These are phyloP conservation scores for Psilanteris sp. DNA, from an alignment of 1,140 invertebrate species.

Conservation along the genomic window DNA sequence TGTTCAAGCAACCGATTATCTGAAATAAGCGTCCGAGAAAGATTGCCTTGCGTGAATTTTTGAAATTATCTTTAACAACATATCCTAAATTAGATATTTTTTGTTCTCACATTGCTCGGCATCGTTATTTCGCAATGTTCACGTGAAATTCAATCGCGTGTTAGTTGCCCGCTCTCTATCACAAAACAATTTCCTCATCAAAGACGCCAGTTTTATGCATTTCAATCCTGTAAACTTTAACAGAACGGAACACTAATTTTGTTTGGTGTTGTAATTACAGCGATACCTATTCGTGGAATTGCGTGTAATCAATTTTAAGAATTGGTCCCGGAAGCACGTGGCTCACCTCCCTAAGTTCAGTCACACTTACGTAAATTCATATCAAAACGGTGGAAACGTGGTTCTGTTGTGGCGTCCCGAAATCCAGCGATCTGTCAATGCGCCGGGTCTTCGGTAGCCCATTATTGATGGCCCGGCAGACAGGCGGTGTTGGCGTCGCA, in stretches of 20 bases:
- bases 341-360: not conserved
- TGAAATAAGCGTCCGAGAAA: too few species aligned
- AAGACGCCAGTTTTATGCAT: slow-evolving; percentile 2
- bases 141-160: slow-evolving; percentile 18
- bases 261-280: not conserved
- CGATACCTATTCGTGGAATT: not conserved
- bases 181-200: slow-evolving; percentile 17
- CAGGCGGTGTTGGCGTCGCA: slow-evolving; percentile 5
- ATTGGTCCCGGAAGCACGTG: not conserved
- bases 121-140: slow-evolving; percentile 7
- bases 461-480: slow-evolving; percentile 10
- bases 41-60: too few species aligned
- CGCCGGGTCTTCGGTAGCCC: slow-evolving; percentile 12
- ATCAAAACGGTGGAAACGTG: slow-evolving; percentile 6
- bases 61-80: too few species aligned
- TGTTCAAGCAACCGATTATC: too few species aligned
- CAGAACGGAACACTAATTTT: slow-evolving; percentile 9
- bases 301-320: not conserved
- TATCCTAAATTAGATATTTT: too few species aligned
- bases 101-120: not conserved
- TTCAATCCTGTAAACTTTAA: slow-evolving; percentile 1
- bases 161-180: not conserved
- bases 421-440: not conserved
- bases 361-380: slow-evolving; percentile 15
- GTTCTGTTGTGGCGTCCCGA: not conserved